A percentile compares a stretch with the other conserved stretches of the same genome.
phyloP scores from a whole-genome alignment of 2,797 vertebrate genomes.

The Melanotaenia pygmaea region DNA sequence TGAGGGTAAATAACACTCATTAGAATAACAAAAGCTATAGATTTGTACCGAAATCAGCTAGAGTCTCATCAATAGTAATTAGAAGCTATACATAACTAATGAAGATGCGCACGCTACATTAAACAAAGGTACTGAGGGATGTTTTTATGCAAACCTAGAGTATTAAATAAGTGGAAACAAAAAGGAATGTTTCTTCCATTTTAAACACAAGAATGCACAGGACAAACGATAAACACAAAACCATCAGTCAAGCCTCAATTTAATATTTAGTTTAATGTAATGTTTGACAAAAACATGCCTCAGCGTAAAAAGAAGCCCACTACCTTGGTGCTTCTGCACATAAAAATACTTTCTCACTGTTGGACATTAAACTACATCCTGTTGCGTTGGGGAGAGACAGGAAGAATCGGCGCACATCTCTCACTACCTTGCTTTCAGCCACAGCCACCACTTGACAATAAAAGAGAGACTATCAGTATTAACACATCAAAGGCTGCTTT shows the following conservation, averaged over 20 bases:
- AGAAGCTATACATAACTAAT: slow-evolving; percentile 85
- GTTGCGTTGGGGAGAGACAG: slow-evolving; percentile 28
- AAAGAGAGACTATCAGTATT: slow-evolving; percentile 84
- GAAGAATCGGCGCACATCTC: slow-evolving; percentile 56
- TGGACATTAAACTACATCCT: slow-evolving; percentile 35
- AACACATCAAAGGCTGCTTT: slow-evolving; percentile 92
- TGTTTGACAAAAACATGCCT: neutral
- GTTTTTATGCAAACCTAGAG: slow-evolving; percentile 58
- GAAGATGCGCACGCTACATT: slow-evolving; percentile 78
- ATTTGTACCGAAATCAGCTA: slow-evolving; percentile 83
- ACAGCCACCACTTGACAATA: slow-evolving; percentile 85
- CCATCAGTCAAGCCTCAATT: neutral
- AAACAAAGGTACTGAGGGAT: slow-evolving; percentile 70
- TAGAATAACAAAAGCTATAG: slow-evolving; percentile 87
- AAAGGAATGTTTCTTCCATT: slow-evolving; percentile 41
- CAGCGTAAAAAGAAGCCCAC: neutral
- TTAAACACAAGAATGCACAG: slow-evolving; percentile 30
- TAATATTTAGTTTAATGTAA: neutral
- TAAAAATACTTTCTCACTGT: slow-evolving; percentile 34
- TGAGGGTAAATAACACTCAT: slow-evolving; percentile 84
- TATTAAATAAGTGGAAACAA: slow-evolving; percentile 47
- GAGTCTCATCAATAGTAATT: slow-evolving; percentile 85
- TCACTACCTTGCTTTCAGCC: slow-evolving; percentile 58
- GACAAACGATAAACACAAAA: neutral
- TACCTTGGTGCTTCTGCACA: slow-evolving; percentile 11